phyloP scores from a whole-genome alignment of 1,140 invertebrate species.

The Papilio dardanus region DNA sequence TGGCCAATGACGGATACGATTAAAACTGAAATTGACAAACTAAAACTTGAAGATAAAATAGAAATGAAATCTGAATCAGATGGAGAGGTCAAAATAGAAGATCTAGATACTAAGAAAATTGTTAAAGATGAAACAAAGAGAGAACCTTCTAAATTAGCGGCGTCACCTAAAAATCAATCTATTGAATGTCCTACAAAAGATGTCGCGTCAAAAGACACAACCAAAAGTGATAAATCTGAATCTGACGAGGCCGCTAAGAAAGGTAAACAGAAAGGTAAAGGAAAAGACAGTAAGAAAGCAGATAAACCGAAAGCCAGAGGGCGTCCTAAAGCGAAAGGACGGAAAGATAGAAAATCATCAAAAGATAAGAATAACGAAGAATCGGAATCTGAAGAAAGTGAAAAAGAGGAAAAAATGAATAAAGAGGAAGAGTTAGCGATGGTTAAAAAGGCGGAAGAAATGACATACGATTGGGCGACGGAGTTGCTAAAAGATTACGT shows the following conservation, averaged over 20 bases:
- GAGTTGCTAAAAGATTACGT: conserved; percentile 94
- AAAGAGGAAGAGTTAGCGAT: conserved; percentile 81
- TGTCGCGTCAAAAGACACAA: conserved; percentile 48
- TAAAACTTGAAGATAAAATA: conserved; percentile 75
- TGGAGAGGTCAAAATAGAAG: conserved; percentile 82
- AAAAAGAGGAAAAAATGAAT: conserved; percentile 84
- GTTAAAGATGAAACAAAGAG: conserved; percentile 81
- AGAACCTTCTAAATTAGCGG: conserved; percentile 37
- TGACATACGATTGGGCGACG: conserved; percentile 93
- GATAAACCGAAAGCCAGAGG: conserved; percentile 65
- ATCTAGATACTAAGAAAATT: conserved; percentile 84
- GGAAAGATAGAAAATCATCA: conserved; percentile 72
- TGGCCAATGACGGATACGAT: conserved; percentile 72
- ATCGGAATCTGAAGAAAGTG: conserved; percentile 72
- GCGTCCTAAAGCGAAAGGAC: conserved; percentile 68
- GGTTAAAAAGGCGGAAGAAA: conserved; percentile 88
- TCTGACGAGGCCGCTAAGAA: conserved; percentile 64
- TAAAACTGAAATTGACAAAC: conserved; percentile 74
- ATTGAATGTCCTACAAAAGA: conserved; percentile 49
- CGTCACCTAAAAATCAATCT: conserved; percentile 39
- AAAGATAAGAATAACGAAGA: conserved; percentile 78
- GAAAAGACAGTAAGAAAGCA: conserved; percentile 65
- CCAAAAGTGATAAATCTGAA: conserved; percentile 60
- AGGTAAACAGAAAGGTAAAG: conserved; percentile 59
- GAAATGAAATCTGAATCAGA: conserved; percentile 81